Evolutionary conservation across 2,888 invertebrate genomes (phyloP), one percentile per base, ranked within the genome.

Genomic region (Cosmia pyralina): DNA sequence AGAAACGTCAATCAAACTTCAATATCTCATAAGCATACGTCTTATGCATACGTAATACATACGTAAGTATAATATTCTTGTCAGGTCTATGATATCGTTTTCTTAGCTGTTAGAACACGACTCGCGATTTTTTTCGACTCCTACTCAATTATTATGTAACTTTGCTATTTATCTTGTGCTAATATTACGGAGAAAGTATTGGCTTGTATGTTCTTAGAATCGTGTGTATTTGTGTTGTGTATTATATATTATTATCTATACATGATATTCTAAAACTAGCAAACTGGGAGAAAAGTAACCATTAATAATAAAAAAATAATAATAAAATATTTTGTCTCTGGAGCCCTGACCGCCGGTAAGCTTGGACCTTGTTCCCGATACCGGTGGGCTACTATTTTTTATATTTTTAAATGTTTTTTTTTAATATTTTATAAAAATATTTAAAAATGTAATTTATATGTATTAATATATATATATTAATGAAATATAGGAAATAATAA

Each of bases 51-150:
- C 41, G 44, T 71, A 63, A 70, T 50, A 68, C 15, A 22, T 13
- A 52, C 6, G 58, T 62, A 19, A 38, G 19, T 64, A 64, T 53
- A 71, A 81, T 72, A 77, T 77, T 70, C 82, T 88, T 83, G 71
- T 86, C 85, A 58, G 53, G 55, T 44, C 34, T 34, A 48, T 52
- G 4, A 50, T 50, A 62, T 63, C 34, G 62, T 52, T 48, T 4
- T 48, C 11, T 13, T 48, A 22, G 46, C 38, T 28, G 22, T 19
- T 15, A 4, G 38, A 67, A 50, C 50, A 70, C 58, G 58, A 68
- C 67, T 70, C 62, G 67, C 53, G 10, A 73, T 68, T 73, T 62
- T n/a, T 76, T 71, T 62, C 4, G 19, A 19, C 55, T 17, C 2
- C 46, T 64, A 34, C 53, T 60, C 60, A 65, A 58, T 62, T 55